phyloP scores from a whole-genome alignment of 2,888 invertebrate species.

The Disparrhopalites patrizii region DNA sequence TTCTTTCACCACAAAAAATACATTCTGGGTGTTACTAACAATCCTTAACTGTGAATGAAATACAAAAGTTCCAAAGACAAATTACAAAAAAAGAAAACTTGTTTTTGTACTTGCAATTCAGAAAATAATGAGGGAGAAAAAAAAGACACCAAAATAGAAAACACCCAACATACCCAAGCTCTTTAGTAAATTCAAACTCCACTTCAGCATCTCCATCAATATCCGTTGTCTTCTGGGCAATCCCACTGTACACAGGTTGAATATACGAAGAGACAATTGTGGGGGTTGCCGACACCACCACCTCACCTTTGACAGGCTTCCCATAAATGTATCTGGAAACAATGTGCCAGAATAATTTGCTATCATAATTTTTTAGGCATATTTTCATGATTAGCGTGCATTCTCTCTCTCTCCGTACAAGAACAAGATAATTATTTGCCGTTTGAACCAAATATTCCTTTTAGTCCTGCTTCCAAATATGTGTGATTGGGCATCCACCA shows the following conservation, averaged over 20 bases:
- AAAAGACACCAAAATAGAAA: no score
- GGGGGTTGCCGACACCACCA: conserved; percentile 77
- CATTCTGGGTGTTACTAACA: no score
- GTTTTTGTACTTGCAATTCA: no score
- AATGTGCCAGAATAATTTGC: background rate
- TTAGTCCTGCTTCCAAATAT: no score
- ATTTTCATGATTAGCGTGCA: no score
- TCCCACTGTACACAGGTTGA: conserved; percentile 69
- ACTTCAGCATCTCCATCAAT: conserved; percentile 71
- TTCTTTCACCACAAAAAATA: background rate
- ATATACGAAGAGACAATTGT: conserved; percentile 73
- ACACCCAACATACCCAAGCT: conserved; percentile 56
- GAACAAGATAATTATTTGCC: background rate
- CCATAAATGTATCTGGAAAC: conserved; percentile 73
- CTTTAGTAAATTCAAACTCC: conserved; percentile 70
- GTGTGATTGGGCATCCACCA: no score
- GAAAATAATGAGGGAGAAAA: no score
- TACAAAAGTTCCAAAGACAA: no score
- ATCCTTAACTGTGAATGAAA: no score
- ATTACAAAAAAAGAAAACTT: no score
- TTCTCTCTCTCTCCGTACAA: no score
- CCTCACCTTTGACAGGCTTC: conserved; percentile 78
- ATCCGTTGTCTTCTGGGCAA: conserved; percentile 58
- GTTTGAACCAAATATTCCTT: no score
- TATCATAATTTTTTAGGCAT: background rate